A percentile compares a stretch with the other conserved stretches of the same genome.
Conservation (phyloP, 2,888 invertebrate species). For the Loripinus fragilis region DNA sequence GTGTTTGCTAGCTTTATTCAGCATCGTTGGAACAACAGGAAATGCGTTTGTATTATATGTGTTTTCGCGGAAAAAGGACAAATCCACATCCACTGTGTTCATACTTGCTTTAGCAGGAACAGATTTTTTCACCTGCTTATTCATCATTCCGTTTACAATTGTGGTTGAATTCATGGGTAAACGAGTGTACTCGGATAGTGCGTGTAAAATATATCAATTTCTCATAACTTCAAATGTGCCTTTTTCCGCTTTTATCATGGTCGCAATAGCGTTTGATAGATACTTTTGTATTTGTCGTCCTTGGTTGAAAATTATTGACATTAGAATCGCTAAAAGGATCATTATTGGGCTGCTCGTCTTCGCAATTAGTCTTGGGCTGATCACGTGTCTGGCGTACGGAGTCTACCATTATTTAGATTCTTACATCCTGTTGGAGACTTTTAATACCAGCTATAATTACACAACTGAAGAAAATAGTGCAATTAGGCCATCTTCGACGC, state of each 20-base stretch:
- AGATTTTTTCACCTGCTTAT: constrained; percentile 78
- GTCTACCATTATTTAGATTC: constrained; percentile 47
- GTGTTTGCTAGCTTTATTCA: constrained; percentile 69
- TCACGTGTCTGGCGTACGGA: constrained; percentile 55
- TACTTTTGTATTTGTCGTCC: constrained; percentile 81
- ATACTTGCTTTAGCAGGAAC: constrained; percentile 78
- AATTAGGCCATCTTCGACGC: neutral
- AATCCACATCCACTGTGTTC: constrained; percentile 79
- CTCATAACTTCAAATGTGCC: constrained; percentile 77
- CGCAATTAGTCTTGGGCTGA: constrained; percentile 46
- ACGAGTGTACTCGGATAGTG: constrained; percentile 67
- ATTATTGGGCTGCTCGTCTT: constrained; percentile 48
- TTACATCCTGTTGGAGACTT: neutral
- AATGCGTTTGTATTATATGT: constrained; percentile 82
- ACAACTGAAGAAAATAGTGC: constrained; percentile 9
- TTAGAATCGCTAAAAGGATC: constrained; percentile 47
- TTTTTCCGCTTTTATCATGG: constrained; percentile 79
- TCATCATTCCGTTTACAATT: constrained; percentile 79
- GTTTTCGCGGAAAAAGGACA: constrained; percentile 71
- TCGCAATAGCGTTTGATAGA: constrained; percentile 79
- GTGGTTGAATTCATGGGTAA: constrained; percentile 74
- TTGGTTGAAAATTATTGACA: constrained; percentile 57
- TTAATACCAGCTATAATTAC: neutral
- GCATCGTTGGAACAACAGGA: constrained; percentile 78
- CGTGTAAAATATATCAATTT: constrained; percentile 78